Conservation (phyloP, 2,113 vertebrate genomes). For the Orycteropus afer region DNA sequence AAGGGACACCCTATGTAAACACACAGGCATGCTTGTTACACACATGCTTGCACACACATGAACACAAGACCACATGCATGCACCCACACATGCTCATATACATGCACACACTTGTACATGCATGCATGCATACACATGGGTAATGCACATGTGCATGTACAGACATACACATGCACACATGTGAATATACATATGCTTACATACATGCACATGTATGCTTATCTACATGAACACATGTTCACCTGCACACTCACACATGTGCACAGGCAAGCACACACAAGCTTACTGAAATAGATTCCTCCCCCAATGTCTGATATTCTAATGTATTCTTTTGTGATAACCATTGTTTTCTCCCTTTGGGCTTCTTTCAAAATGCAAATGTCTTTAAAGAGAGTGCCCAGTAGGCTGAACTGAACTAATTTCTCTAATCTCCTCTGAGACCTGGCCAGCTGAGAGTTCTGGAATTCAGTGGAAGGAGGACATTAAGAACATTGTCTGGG, state of each 20-base stretch:
- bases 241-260: background rate
- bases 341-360: background rate
- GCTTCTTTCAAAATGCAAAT: background rate
- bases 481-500: background rate
- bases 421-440: background rate
- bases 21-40: background rate
- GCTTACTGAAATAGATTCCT: background rate
- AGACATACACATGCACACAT: background rate
- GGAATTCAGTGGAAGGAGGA: background rate
- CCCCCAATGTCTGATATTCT: background rate
- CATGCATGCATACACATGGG: background rate
- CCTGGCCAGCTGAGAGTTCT: background rate
- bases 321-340: background rate
- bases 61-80: background rate
- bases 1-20: background rate
- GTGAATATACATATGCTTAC: background rate
- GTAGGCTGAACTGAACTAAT: background rate
- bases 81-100: fast-evolving
- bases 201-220: background rate
- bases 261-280: background rate
- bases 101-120: too few relatives aligned
- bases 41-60: background rate
- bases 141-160: background rate
- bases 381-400: background rate
- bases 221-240: background rate